Conservation (phyloP, 1,140 invertebrate genomes). For the Lasioglossum baleicum region DNA sequence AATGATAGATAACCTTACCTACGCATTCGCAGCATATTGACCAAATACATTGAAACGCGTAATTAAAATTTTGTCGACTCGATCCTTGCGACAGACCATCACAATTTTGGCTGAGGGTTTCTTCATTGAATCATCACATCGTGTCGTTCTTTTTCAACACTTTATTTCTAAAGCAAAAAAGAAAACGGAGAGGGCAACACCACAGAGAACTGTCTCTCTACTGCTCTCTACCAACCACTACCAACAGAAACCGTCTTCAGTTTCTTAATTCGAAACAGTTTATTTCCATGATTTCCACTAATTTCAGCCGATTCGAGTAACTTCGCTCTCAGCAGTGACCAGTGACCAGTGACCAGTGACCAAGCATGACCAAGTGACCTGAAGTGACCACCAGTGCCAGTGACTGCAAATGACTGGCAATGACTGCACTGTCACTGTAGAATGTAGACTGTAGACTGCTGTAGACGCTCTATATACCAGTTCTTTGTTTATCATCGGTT, state of each 20-base stretch:
- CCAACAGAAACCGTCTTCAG: not conserved
- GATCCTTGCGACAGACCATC: not conserved
- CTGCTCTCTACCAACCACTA: too few relatives aligned
- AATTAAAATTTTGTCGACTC: slow-evolving; percentile 1
- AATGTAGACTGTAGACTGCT: not conserved
- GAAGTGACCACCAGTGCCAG: too few relatives aligned
- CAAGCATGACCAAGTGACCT: too few relatives aligned
- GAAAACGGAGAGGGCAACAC: not conserved
- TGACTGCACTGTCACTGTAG: not conserved
- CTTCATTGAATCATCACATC: slow-evolving; percentile 19
- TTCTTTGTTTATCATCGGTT: not conserved
- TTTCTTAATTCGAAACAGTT: slow-evolving; percentile 10
- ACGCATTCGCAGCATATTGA: slow-evolving; percentile 50
- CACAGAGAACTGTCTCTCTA: not conserved
- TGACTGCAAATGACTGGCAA: too few relatives aligned
- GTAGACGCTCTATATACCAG: slow-evolving; percentile 10
- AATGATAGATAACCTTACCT: slow-evolving; percentile 48
- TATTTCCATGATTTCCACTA: slow-evolving; percentile 5
- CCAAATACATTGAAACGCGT: slow-evolving; percentile 35
- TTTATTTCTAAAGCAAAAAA: slow-evolving; percentile 9
- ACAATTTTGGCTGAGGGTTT: not conserved
- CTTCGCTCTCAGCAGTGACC: slow-evolving; percentile 2
- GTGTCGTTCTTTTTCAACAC: not conserved
- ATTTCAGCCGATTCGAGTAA: slow-evolving; percentile 16
- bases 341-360: too few relatives aligned